Conservation (phyloP, 2,113 vertebrate genomes). For the Formicarius rufipectus region DNA sequence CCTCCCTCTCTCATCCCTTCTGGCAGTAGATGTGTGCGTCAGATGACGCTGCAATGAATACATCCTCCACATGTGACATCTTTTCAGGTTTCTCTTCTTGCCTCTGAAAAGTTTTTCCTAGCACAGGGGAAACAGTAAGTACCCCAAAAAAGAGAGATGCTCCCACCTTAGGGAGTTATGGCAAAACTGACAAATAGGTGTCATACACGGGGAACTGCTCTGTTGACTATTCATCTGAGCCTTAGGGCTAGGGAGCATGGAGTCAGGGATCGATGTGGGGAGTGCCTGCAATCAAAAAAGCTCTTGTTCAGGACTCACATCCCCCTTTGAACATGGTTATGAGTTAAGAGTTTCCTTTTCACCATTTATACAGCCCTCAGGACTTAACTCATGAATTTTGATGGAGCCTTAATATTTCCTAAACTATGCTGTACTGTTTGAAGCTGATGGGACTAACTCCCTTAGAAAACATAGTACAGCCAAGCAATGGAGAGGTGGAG, state of each 20-base stretch:
- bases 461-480: background rate
- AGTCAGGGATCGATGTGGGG: background rate
- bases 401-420: background rate
- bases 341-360: background rate
- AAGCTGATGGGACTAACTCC: background rate
- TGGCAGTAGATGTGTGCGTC: background rate
- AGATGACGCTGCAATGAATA: background rate
- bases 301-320: background rate
- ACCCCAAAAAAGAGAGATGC: background rate
- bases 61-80: background rate
- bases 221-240: background rate
- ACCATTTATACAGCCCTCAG: background rate
- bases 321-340: background rate
- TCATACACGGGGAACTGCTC: accelerated
- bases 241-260: background rate
- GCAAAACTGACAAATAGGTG: background rate
- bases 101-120: background rate
- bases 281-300: background rate
- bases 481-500: background rate
- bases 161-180: background rate
- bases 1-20: background rate
- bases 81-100: background rate
- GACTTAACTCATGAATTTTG: background rate
- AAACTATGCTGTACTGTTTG: background rate
- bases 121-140: background rate